Evolutionary conservation across 2,797 vertebrate genomes (phyloP).

Genomic region (Micropoecilia bifurca): DNA sequence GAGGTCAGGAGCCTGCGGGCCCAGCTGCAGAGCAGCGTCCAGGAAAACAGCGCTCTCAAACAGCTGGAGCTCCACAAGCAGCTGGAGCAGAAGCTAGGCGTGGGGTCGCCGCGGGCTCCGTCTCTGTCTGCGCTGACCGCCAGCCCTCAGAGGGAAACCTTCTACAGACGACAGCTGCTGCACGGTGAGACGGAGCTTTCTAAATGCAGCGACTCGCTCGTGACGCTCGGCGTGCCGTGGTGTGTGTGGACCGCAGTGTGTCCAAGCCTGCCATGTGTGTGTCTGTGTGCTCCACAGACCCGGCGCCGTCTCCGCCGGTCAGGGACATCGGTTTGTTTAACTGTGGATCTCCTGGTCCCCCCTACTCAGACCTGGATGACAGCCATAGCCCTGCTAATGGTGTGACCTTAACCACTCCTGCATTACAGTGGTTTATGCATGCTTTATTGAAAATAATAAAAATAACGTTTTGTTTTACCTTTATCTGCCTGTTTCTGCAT

Average conservation of each 20-base stretch:
- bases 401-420: slow-evolving; percentile 69
- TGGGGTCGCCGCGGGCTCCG: slow-evolving; percentile 60
- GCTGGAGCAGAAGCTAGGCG: slow-evolving; percentile 84
- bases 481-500: not conserved
- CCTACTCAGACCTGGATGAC: slow-evolving; percentile 81
- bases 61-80: slow-evolving; percentile 86
- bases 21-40: slow-evolving; percentile 86
- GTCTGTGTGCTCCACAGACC: slow-evolving; percentile 80
- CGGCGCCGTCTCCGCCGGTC: slow-evolving; percentile 90
- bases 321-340: slow-evolving; percentile 89
- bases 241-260: slow-evolving; percentile 42
- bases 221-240: slow-evolving; percentile 39
- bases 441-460: not conserved
- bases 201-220: not conserved
- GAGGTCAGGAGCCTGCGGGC: slow-evolving; percentile 85
- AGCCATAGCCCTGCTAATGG: slow-evolving; percentile 79
- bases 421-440: not conserved
- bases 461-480: slow-evolving; percentile 5
- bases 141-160: slow-evolving; percentile 78
- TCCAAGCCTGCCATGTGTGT: slow-evolving; percentile 60
- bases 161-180: slow-evolving; percentile 78
- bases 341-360: slow-evolving; percentile 79
- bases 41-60: slow-evolving; percentile 84
- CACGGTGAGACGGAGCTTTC: slow-evolving; percentile 72
- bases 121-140: slow-evolving; percentile 73